A percentile compares a stretch with the other conserved stretches of the same genome.
Evolutionary conservation across 2,888 invertebrate species (phyloP).

Genomic region (Dynastes tityus): DNA sequence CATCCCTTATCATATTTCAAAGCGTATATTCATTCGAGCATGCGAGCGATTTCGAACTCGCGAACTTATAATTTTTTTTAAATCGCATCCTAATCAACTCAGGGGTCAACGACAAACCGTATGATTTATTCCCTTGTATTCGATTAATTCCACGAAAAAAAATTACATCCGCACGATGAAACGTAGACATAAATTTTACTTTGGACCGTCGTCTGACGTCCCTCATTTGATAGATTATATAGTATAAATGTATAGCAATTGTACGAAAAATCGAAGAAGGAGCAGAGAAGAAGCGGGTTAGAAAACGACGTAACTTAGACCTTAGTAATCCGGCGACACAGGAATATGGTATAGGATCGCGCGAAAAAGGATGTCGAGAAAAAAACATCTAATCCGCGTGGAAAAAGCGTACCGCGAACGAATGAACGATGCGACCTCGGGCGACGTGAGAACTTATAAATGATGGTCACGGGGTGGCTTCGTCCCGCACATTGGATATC

Average conservation of each 20-base stretch:
- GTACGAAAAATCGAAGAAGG: conserved; percentile 10
- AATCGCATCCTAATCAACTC: conserved; percentile 25
- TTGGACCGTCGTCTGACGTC: conserved; percentile 28
- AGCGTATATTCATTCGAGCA: background rate
- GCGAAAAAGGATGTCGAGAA: conserved; percentile 15
- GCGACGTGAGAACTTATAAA: conserved; percentile 43
- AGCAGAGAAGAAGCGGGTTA: background rate
- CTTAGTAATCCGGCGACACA: conserved; percentile 19
- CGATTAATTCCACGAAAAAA: conserved; percentile 41
- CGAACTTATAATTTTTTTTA: conserved; percentile 6
- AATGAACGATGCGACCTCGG: conserved; percentile 35
- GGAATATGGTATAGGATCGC: conserved; percentile 20
- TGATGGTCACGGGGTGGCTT: conserved; percentile 34
- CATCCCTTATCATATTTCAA: conserved; percentile 11
- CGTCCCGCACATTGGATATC: conserved; percentile 3
- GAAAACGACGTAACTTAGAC: conserved; percentile 21
- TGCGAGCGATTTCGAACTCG: background rate
- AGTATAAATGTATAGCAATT: conserved; percentile 13
- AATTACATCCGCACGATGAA: conserved; percentile 43
- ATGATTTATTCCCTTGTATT: conserved; percentile 39
- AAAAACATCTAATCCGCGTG: conserved; percentile 33
- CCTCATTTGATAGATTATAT: conserved; percentile 43
- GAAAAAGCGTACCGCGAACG: conserved; percentile 34
- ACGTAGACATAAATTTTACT: conserved; percentile 43
- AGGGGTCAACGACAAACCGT: background rate